Evolutionary conservation across 1,140 invertebrate species (phyloP), one percentile per base, ranked within the genome.

Genomic region (Tribolium madens): DNA sequence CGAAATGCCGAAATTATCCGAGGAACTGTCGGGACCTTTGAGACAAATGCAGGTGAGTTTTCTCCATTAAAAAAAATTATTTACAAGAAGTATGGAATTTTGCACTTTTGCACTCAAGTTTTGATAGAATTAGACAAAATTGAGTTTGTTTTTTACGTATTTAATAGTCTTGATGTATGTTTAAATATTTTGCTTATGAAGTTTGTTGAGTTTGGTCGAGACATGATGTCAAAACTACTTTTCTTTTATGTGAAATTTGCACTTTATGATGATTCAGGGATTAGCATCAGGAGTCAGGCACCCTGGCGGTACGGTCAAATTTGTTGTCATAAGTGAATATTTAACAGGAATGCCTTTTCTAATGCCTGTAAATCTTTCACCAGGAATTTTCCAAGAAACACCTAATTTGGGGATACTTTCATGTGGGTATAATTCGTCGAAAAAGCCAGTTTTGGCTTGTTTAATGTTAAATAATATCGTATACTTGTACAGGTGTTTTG

Each of bases 11-110:
- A 95, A 94, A 85, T 89, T 95, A 26, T 92, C 93, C 0, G 95
- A 98, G 73, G 95, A 98, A 83, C 86, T 99, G 3, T 91, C 94
- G 1, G 96, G 93, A 1, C 94, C 96, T 13, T 88, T 98, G 0
- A 88, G 95, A 79, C 91, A 95, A 83, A 92, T 97, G 90, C 94
- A 96, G 90, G 93, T 93, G 84, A 81, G 72, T 81, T 21, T 26
- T 26, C 1, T 26, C n/a, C n/a, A n/a, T n/a, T n/a, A n/a, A n/a
- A n/a, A n/a, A n/a, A n/a, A n/a, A n/a, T n/a, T n/a, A n/a, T n/a
- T n/a, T n/a, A n/a, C n/a, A n/a, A n/a, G n/a, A n/a, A n/a, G n/a
- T n/a, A n/a, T n/a, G n/a, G n/a, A n/a, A n/a, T n/a, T n/a, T n/a
- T n/a, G n/a, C n/a, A n/a, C n/a, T n/a, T n/a, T n/a, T n/a, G n/a